These are phyloP conservation scores for Mormyrus proboscirostris DNA, from an alignment of 2,797 vertebrate genomes.

Conservation along the genomic window DNA sequence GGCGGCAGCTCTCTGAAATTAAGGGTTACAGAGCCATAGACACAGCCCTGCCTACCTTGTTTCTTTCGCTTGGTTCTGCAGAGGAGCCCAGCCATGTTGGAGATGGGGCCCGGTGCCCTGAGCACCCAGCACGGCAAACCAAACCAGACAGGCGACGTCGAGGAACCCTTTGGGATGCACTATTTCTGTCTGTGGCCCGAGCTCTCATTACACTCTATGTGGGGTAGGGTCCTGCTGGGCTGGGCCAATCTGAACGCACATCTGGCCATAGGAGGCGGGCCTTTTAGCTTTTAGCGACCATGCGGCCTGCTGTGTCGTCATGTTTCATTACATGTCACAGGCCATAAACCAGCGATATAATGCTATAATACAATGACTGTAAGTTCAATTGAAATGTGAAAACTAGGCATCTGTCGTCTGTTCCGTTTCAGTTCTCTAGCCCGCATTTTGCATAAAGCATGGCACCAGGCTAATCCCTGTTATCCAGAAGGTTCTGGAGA, in stretches of 20 bases:
- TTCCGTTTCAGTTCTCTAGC: neutral
- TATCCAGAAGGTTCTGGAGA: neutral
- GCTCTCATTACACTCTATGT: slow-evolving; percentile 54
- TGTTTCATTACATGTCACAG: neutral
- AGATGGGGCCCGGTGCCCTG: neutral
- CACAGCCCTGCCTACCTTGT: slow-evolving; percentile 55
- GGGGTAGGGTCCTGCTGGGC: neutral
- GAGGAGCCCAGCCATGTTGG: slow-evolving; percentile 73
- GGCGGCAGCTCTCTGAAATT: neutral
- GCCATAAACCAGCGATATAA: neutral
- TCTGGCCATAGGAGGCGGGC: neutral
- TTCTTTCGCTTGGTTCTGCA: slow-evolving; percentile 77
- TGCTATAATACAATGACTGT: neutral
- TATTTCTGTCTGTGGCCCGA: slow-evolving; percentile 69
- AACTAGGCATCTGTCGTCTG: neutral
- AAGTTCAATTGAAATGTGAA: neutral
- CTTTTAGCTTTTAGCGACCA: neutral
- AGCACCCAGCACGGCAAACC: neutral
- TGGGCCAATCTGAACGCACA: neutral
- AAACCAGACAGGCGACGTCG: slow-evolving; percentile 11
- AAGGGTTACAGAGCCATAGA: neutral
- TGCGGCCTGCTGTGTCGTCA: neutral
- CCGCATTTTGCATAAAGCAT: neutral
- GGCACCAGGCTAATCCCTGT: neutral
- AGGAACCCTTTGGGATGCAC: slow-evolving; percentile 52